phyloP scores from a whole-genome alignment of 2,797 vertebrate genomes.

The Allobates femoralis region DNA sequence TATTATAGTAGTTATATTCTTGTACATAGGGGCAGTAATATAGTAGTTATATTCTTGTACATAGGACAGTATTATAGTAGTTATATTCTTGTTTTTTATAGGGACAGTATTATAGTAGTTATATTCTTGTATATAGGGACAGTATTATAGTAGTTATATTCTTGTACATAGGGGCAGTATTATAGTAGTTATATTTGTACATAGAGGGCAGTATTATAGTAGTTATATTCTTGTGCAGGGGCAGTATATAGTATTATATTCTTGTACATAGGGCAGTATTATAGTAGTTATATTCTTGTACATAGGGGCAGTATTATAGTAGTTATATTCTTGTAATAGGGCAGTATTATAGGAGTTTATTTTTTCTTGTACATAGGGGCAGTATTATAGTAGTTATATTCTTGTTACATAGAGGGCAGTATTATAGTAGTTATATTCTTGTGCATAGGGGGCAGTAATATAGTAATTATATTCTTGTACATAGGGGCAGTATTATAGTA shows the following conservation, averaged over 20 bases:
- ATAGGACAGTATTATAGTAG: background rate
- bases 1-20: no score
- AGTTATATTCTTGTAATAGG: slow-evolving; percentile 8
- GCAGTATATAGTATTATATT: no score
- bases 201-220: background rate
- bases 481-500: background rate
- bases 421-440: background rate
- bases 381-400: background rate
- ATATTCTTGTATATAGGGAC: background rate
- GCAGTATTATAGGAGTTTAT: no score
- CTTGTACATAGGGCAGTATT: no score
- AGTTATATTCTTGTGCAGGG: no score
- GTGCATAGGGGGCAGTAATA: background rate
- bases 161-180: no score
- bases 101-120: background rate
- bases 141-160: no score
- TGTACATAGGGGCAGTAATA: no score
- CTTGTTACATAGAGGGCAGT: background rate
- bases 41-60: background rate
- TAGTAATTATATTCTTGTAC: background rate
- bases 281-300: no score
- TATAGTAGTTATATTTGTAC: no score
- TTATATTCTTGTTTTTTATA: no score
- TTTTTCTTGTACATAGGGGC: background rate
- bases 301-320: background rate